phyloP scores from a whole-genome alignment of 2,888 invertebrate species.

The Adelphocoris suturalis region DNA sequence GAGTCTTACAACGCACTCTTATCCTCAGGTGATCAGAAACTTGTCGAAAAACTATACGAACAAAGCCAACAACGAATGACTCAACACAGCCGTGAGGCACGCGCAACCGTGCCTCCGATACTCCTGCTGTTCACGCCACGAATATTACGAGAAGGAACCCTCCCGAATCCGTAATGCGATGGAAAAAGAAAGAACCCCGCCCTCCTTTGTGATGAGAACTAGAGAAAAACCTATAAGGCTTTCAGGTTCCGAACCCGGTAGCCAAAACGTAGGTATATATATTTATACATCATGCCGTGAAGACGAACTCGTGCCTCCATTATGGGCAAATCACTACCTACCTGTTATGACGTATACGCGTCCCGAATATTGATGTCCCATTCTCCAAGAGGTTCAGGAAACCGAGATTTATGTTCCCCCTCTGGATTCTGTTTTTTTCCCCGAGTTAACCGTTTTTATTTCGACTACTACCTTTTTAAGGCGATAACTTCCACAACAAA shows the following conservation, averaged over 20 bases:
- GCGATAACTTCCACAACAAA: not conserved
- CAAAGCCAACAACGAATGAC: not conserved
- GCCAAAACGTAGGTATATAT: not conserved
- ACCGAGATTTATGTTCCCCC: conserved; percentile 23
- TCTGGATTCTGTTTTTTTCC: not conserved
- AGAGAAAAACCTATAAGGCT: conserved; percentile 11
- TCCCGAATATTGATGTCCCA: conserved; percentile 61
- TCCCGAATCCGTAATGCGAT: conserved; percentile 23
- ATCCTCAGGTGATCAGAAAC: too few species aligned
- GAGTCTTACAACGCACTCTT: too few species aligned
- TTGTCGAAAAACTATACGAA: not conserved
- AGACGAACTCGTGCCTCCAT: conserved; percentile 65
- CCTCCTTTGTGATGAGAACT: not conserved
- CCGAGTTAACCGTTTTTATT: not conserved
- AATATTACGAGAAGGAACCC: not conserved
- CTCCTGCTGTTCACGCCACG: conserved; percentile 1
- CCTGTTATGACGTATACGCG: conserved; percentile 64
- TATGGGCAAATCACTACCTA: conserved; percentile 69
- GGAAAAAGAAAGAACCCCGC: not conserved
- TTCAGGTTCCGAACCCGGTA: not conserved
- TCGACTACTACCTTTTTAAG: not conserved
- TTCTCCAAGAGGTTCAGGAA: not conserved
- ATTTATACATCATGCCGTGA: not conserved
- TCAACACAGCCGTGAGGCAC: conserved; percentile 13
- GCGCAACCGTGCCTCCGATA: not conserved